Percentiles rank a stretch among this genome's conserved stretches.
phyloP scores from a whole-genome alignment of 2,113 vertebrate genomes.

The Hippocampus comes region DNA sequence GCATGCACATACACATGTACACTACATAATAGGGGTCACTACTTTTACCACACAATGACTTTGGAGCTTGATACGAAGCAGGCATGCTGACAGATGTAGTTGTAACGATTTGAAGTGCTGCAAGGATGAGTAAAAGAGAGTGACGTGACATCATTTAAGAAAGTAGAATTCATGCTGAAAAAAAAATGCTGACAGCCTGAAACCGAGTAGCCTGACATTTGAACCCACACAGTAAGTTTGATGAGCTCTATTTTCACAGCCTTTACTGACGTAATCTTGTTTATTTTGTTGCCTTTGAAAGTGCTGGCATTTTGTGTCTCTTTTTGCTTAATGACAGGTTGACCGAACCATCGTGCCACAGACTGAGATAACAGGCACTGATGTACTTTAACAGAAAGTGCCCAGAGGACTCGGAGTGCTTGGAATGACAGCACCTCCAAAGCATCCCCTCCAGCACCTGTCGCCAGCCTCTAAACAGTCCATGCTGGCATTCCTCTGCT shows the following conservation, averaged over 20 bases:
- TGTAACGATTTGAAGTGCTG: slow-evolving; percentile 3
- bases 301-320: not conserved
- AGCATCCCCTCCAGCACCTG: slow-evolving; percentile 52
- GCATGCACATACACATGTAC: slow-evolving; percentile 4
- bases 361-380: not conserved
- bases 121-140: not conserved
- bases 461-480: slow-evolving; percentile 37
- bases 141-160: too few species aligned
- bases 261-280: not conserved
- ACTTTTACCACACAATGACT: not conserved
- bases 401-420: slow-evolving; percentile 30
- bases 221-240: not conserved
- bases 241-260: not conserved
- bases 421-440: slow-evolving; percentile 20
- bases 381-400: slow-evolving; percentile 13
- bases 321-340: not conserved
- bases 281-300: not conserved
- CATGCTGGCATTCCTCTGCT: slow-evolving; percentile 17
- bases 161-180: too few species aligned
- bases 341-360: not conserved
- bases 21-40: not conserved
- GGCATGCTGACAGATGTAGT: slow-evolving; percentile 15
- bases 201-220: not conserved
- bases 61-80: slow-evolving; percentile 13
- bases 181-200: too few species aligned